A percentile compares a stretch with the other conserved stretches of the same genome.
Conservation (phyloP, 1,140 invertebrate species). For the Drosophila pallidifrons region DNA sequence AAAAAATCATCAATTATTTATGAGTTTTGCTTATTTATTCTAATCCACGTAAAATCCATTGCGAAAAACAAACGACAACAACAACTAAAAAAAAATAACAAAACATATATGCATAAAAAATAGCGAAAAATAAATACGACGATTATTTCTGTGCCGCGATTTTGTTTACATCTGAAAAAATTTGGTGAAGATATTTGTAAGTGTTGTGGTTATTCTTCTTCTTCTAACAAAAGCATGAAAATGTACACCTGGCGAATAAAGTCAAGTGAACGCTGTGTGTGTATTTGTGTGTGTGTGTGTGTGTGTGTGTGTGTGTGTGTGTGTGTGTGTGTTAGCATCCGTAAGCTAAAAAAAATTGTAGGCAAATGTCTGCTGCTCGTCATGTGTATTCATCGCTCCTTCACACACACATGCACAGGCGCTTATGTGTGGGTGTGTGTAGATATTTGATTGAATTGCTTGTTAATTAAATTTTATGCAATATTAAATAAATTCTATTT, state of each 20-base stretch:
- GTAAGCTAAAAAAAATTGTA: constrained; percentile 58
- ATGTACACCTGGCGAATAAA: constrained; percentile 65
- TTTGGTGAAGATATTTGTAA: constrained; percentile 57
- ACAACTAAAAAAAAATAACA: constrained; percentile 3
- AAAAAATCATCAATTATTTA: constrained; percentile 57
- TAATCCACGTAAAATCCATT: constrained; percentile 18
- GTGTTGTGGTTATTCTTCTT: constrained; percentile 39
- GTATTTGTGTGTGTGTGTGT: constrained; percentile 24
- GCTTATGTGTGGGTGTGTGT: constrained; percentile 13
- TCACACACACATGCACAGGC: constrained; percentile 1
- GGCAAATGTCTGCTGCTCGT: constrained; percentile 58
- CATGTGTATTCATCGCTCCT: constrained; percentile 38
- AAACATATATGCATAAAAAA: constrained; percentile 9
- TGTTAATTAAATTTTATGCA: constrained; percentile 57
- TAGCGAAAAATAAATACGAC: constrained; percentile 4
- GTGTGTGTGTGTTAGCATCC: constrained; percentile 54
- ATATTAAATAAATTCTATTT: constrained; percentile 62
- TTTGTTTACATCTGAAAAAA: constrained; percentile 59
- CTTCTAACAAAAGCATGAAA: constrained; percentile 49
- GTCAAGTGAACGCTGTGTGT: constrained; percentile 37
- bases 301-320: constrained; percentile 20
- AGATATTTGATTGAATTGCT: constrained; percentile 47
- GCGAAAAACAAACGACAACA: constrained; percentile 7
- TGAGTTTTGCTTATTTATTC: constrained; percentile 42
- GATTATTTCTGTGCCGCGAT: constrained; percentile 19